These are phyloP conservation scores for Drosophila ercepeae DNA, from an alignment of 1,140 invertebrate species.

Conservation along the genomic window DNA sequence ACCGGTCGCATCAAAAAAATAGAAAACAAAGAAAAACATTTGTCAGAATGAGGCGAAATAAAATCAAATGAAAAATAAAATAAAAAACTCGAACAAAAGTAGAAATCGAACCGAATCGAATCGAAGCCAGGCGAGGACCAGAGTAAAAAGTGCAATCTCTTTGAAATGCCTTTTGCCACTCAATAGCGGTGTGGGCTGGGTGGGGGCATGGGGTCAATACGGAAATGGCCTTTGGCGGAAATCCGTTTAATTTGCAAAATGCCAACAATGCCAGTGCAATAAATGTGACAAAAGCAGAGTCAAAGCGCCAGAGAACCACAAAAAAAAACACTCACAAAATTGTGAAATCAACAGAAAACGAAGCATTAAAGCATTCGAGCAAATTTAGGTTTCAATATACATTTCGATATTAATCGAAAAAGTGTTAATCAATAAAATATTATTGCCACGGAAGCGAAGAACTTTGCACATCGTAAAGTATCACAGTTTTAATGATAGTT, in stretches of 20 bases:
- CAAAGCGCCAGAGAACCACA: slow-evolving; percentile 24
- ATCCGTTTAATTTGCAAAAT: slow-evolving; percentile 79
- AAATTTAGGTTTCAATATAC: slow-evolving; percentile 15
- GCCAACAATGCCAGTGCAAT: slow-evolving; percentile 73
- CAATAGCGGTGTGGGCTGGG: slow-evolving; percentile 4
- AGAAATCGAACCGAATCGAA: slow-evolving; percentile 32
- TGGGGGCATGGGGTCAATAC: not conserved
- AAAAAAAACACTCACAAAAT: not conserved
- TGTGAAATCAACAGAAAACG: slow-evolving; percentile 22
- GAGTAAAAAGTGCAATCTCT: slow-evolving; percentile 59
- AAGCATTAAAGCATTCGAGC: slow-evolving; percentile 24
- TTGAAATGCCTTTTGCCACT: slow-evolving; percentile 44
- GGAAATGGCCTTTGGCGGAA: slow-evolving; percentile 76
- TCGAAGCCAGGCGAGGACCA: not conserved
- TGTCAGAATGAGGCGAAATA: slow-evolving; percentile 45
- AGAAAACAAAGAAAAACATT: slow-evolving; percentile 52
- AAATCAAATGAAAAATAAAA: slow-evolving; percentile 37
- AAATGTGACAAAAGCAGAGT: slow-evolving; percentile 71
- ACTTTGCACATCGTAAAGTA: not conserved
- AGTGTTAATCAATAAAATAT: slow-evolving; percentile 33
- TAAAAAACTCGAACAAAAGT: slow-evolving; percentile 32
- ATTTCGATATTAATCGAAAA: slow-evolving; percentile 20
- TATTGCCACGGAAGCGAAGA: slow-evolving; percentile 19
- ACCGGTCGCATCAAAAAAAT: slow-evolving; percentile 17
- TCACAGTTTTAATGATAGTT: not conserved